A percentile compares a stretch with the other conserved stretches of the same genome.
phyloP scores from a whole-genome alignment of 2,888 invertebrate species.

The Heliothis peltigera region DNA sequence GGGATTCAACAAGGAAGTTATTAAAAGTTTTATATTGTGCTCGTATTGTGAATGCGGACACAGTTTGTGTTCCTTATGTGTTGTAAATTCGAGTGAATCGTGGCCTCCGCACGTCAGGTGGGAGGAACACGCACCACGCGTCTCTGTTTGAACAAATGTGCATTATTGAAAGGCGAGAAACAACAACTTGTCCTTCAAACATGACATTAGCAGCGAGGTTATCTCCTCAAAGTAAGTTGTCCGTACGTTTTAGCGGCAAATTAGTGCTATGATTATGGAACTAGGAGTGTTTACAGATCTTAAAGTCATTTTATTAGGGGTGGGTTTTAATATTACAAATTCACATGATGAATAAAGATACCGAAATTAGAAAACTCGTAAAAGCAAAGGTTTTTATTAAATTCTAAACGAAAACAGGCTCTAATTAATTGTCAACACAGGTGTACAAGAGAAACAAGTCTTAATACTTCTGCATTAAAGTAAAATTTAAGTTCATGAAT shows the following conservation, averaged over 20 bases:
- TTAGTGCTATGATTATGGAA: background rate
- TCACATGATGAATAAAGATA: too few species aligned
- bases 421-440: background rate
- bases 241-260: constrained; percentile 32
- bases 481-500: too few species aligned
- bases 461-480: background rate
- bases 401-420: background rate
- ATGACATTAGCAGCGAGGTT: constrained; percentile 85
- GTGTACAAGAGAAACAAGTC: too few species aligned
- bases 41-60: constrained; percentile 50
- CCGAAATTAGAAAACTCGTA: too few species aligned
- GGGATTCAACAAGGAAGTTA: constrained; percentile 43
- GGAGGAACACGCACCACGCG: constrained; percentile 71
- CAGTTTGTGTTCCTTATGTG: constrained; percentile 50
- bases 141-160: constrained; percentile 77
- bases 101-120: constrained; percentile 73
- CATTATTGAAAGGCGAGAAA: constrained; percentile 75
- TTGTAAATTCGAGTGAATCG: constrained; percentile 65
- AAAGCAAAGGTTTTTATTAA: background rate
- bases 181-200: constrained; percentile 73
- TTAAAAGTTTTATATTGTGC: constrained; percentile 26
- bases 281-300: constrained; percentile 22
- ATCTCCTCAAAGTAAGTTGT: constrained; percentile 81
- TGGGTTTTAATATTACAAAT: background rate
- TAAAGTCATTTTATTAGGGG: constrained; percentile 6